Evolutionary conservation across 2,888 invertebrate species (phyloP).

Genomic region (Lomographa bimaculata): DNA sequence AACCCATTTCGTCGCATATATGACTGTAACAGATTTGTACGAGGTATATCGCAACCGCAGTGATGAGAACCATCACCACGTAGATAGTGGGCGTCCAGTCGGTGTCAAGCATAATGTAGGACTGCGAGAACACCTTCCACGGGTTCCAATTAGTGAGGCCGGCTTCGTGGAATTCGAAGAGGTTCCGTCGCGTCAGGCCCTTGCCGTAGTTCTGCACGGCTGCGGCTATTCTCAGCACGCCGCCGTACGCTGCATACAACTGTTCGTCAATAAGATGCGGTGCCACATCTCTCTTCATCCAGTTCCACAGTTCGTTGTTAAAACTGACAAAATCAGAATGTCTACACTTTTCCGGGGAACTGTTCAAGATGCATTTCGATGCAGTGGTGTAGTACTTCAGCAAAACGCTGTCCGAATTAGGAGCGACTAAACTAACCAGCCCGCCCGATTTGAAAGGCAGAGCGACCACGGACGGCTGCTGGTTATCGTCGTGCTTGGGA

Average conservation of each 20-base stretch:
- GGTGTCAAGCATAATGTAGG: slow-evolving; percentile 50
- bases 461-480: slow-evolving; percentile 56
- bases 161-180: slow-evolving; percentile 47
- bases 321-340: slow-evolving; percentile 69
- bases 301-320: slow-evolving; percentile 72
- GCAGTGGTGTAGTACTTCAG: slow-evolving; percentile 71
- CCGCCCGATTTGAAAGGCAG: slow-evolving; percentile 65
- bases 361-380: slow-evolving; percentile 62
- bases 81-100: slow-evolving; percentile 62
- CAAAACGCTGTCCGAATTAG: slow-evolving; percentile 58
- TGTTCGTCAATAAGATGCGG: slow-evolving; percentile 67
- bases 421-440: slow-evolving; percentile 56
- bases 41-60: slow-evolving; percentile 53
- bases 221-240: slow-evolving; percentile 68
- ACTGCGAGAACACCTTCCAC: slow-evolving; percentile 51
- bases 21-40: slow-evolving; percentile 62
- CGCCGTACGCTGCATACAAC: slow-evolving; percentile 68
- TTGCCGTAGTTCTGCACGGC: slow-evolving; percentile 71
- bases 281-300: slow-evolving; percentile 73
- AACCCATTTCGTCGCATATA: slow-evolving; percentile 46
- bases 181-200: slow-evolving; percentile 61
- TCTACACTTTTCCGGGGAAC: slow-evolving; percentile 62
- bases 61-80: slow-evolving; percentile 49
- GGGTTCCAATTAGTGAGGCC: slow-evolving; percentile 54
- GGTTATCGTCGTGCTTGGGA: slow-evolving; percentile 60